Conservation (phyloP, 2,797 vertebrate genomes). For the Lepilemur ruficaudatus region DNA sequence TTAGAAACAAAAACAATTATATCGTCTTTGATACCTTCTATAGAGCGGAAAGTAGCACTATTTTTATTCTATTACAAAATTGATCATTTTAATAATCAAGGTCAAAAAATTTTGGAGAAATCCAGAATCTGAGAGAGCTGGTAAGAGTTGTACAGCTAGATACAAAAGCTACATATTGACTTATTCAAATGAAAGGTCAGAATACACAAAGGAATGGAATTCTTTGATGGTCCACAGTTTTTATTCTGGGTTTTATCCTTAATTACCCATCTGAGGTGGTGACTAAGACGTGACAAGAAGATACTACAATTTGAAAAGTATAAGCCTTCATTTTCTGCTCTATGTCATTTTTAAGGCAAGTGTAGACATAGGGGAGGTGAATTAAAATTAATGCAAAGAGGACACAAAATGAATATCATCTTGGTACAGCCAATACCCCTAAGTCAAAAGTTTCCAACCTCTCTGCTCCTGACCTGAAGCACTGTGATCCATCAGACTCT, state of each 20-base stretch:
- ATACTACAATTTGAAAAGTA: not conserved
- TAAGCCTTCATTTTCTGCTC: not conserved
- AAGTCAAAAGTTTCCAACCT: not conserved
- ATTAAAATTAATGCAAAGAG: conserved; percentile 17
- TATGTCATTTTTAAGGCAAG: not conserved
- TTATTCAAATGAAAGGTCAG: not conserved
- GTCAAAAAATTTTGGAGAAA: conserved; percentile 15
- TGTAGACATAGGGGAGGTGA: not conserved
- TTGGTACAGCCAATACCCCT: not conserved
- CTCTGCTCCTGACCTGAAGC: not conserved
- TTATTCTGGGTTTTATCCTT: not conserved
- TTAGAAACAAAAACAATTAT: conserved; percentile 12
- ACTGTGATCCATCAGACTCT: not conserved
- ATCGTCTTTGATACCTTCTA: not conserved
- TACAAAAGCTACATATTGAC: not conserved
- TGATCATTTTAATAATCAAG: not conserved
- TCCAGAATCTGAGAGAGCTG: not conserved
- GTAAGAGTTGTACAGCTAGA: not conserved
- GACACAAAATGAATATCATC: not conserved
- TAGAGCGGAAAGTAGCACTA: not conserved
- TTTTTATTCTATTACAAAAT: conserved; percentile 30
- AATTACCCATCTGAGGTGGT: not conserved
- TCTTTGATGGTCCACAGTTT: not conserved
- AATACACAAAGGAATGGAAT: not conserved
- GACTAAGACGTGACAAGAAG: not conserved